Evolutionary conservation across 2,113 vertebrate species (phyloP).

Genomic region (Hemibagrus wyckioides): DNA sequence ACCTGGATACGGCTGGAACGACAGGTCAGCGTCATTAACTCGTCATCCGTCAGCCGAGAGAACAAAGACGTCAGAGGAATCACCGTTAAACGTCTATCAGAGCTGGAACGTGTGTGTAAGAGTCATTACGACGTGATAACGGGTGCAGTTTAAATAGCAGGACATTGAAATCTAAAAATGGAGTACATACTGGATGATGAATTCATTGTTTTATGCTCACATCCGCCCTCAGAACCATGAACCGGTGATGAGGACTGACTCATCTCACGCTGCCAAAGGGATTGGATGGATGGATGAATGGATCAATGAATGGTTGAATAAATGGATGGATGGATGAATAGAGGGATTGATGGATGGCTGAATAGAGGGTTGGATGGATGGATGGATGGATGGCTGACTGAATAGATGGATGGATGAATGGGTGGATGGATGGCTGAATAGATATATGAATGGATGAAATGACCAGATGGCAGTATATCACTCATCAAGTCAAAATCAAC

Average conservation of each 20-base stretch:
- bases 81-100: slow-evolving; percentile 6
- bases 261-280: not conserved
- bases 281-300: too few species aligned
- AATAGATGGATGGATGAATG: too few species aligned
- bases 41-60: not conserved
- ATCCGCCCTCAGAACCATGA: not conserved
- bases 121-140: not conserved
- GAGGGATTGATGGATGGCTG: too few species aligned
- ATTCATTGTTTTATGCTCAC: not conserved
- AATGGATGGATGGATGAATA: too few species aligned
- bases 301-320: too few species aligned
- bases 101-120: not conserved
- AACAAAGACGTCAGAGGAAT: not conserved
- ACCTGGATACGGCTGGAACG: not conserved
- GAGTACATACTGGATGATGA: not conserved
- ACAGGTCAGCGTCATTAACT: slow-evolving; percentile 20
- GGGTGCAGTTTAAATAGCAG: not conserved
- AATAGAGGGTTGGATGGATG: too few species aligned
- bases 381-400: too few species aligned
- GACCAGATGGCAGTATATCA: too few species aligned
- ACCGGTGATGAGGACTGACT: not conserved
- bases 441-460: too few species aligned
- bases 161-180: not conserved
- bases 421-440: too few species aligned
- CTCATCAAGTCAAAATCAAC: too few species aligned